phyloP scores from a whole-genome alignment of 2,113 vertebrate genomes.

The Ceratotherium simum region DNA sequence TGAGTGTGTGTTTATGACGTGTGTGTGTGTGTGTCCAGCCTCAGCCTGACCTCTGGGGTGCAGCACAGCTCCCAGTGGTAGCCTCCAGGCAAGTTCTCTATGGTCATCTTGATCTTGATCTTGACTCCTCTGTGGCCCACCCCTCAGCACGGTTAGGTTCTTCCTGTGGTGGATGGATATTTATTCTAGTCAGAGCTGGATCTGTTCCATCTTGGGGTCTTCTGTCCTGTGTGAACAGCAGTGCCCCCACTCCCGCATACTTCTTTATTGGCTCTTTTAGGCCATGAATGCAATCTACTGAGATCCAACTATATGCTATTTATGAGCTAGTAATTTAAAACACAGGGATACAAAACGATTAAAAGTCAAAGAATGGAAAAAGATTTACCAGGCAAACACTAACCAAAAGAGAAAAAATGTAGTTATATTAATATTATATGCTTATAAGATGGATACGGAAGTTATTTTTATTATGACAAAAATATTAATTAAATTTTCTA shows the following conservation, averaged over 20 bases:
- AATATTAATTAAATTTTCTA: not conserved
- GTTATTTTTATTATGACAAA: not conserved
- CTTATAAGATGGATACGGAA: not conserved
- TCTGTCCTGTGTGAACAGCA: not conserved
- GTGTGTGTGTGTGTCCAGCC: not conserved
- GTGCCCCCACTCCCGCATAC: not conserved
- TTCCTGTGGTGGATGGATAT: not conserved
- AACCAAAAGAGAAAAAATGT: not conserved
- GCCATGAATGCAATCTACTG: not conserved
- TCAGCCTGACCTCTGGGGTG: not conserved
- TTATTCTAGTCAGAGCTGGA: not conserved
- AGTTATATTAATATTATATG: not conserved
- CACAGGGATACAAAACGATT: not conserved
- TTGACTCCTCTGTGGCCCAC: not conserved
- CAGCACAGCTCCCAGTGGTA: not conserved
- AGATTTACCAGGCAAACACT: not conserved
- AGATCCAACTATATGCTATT: not conserved
- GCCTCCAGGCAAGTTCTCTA: not conserved
- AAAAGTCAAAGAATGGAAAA: not conserved
- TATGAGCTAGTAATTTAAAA: not conserved
- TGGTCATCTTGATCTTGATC: not conserved
- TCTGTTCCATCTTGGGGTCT: not conserved
- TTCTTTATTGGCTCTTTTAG: not conserved
- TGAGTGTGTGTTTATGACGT: not conserved
- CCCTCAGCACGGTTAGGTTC: not conserved